A percentile compares a stretch with the other conserved stretches of the same genome.
These are phyloP conservation scores for Trachymyrmex cornetzi DNA, from an alignment of 1,140 invertebrate genomes.

Conservation along the genomic window DNA sequence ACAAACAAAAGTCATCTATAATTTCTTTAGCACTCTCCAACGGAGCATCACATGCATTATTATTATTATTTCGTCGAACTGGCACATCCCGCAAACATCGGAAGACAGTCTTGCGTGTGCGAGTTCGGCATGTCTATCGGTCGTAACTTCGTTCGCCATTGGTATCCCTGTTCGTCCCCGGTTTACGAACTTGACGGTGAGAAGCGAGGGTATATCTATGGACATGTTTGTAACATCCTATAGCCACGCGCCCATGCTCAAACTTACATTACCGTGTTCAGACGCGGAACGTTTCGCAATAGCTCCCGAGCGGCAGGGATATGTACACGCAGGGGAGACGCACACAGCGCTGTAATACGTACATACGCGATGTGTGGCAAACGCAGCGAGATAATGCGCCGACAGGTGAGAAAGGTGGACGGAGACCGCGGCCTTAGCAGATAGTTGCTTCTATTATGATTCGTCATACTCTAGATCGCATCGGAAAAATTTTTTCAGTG, in stretches of 20 bases:
- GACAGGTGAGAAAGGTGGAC: slow-evolving; percentile 18
- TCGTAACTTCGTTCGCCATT: slow-evolving; percentile 27
- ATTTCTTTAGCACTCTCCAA: neutral
- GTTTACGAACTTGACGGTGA: slow-evolving; percentile 6
- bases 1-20: neutral
- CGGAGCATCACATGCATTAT: neutral
- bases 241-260: slow-evolving; percentile 49
- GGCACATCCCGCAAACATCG: neutral
- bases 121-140: slow-evolving; percentile 24
- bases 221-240: slow-evolving; percentile 58
- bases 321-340: slow-evolving; percentile 18
- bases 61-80: slow-evolving; percentile 5
- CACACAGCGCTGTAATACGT: neutral
- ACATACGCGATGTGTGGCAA: slow-evolving; percentile 17
- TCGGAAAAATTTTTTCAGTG: neutral
- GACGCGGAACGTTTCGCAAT: slow-evolving; percentile 74
- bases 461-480: neutral
- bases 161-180: neutral
- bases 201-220: slow-evolving; percentile 17
- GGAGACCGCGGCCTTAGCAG: neutral
- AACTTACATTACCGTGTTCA: slow-evolving; percentile 73
- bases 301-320: slow-evolving; percentile 47
- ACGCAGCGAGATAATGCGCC: slow-evolving; percentile 56
- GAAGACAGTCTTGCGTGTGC: neutral
- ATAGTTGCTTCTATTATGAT: neutral